Evolutionary conservation across 2,888 invertebrate genomes (phyloP).

Genomic region (Amphimallon solstitiale): DNA sequence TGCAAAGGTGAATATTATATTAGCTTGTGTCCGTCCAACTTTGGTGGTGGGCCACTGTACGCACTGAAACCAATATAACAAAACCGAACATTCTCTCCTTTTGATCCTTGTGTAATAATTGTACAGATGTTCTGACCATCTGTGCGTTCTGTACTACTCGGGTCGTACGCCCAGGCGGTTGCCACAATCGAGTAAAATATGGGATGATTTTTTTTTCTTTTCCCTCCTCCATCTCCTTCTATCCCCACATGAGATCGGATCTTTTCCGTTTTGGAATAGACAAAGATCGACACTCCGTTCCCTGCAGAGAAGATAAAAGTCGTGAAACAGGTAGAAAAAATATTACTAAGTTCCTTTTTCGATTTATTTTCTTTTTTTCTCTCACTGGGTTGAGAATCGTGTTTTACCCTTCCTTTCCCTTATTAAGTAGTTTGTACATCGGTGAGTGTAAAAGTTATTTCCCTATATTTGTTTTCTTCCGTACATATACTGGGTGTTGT

Average conservation of each 20-base stretch:
- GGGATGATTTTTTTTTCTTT: constrained; percentile 28
- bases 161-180: constrained; percentile 34
- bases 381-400: constrained; percentile 11
- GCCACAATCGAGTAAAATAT: constrained; percentile 33
- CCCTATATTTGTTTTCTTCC: constrained; percentile 2
- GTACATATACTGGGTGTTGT: not conserved
- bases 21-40: too few relatives aligned
- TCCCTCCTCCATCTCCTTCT: constrained; percentile 4
- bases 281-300: constrained; percentile 1
- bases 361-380: constrained; percentile 24
- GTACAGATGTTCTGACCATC: constrained; percentile 34
- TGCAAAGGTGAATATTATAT: too few relatives aligned
- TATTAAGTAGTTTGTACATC: constrained; percentile 31
- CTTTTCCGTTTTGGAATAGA: not conserved
- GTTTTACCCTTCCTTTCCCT: constrained; percentile 29
- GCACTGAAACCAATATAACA: not conserved
- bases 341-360: constrained; percentile 31
- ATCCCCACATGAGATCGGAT: not conserved
- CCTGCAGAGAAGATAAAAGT: constrained; percentile 21
- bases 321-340: constrained; percentile 33
- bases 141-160: constrained; percentile 26
- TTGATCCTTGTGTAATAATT: constrained; percentile 32
- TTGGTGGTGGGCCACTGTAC: too few relatives aligned
- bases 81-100: constrained; percentile 12
- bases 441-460: constrained; percentile 19